Percentiles rank a stretch among this genome's conserved stretches.
Conservation (phyloP, 2,113 vertebrate genomes). For the Larimichthys polyactis region DNA sequence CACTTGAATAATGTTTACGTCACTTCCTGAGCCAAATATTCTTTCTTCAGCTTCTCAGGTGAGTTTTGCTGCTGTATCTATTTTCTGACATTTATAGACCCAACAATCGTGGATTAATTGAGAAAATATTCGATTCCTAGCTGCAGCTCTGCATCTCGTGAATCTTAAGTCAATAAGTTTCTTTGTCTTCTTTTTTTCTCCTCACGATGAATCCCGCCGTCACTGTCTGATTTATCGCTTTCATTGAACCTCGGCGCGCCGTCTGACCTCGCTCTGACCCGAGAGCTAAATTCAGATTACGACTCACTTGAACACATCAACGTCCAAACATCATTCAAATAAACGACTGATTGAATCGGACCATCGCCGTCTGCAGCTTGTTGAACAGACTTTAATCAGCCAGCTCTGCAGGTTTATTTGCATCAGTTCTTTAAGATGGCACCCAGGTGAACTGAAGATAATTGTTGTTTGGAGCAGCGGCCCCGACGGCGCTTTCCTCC, state of each 20-base stretch:
- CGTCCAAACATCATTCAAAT: constrained; percentile 42
- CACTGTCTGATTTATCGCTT: not conserved
- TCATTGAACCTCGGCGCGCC: not conserved
- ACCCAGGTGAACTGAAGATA: constrained; percentile 73
- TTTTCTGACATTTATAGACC: not conserved
- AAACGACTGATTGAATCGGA: constrained; percentile 53
- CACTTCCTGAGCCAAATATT: not conserved
- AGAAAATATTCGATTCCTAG: not conserved
- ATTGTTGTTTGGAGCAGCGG: constrained; percentile 72
- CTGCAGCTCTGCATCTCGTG: not conserved
- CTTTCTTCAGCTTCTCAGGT: not conserved
- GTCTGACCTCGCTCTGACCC: constrained; percentile 47
- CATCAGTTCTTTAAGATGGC: constrained; percentile 73
- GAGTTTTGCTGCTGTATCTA: not conserved
- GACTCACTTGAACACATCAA: constrained; percentile 13
- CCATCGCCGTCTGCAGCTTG: constrained; percentile 46
- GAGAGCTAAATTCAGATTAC: constrained; percentile 18
- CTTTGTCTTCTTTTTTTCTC: constrained; percentile 4
- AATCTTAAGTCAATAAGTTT: not conserved
- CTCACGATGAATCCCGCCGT: not conserved
- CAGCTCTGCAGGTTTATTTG: constrained; percentile 73
- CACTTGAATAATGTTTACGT: too few relatives aligned
- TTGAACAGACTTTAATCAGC: constrained; percentile 78
- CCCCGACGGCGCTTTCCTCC: constrained; percentile 39
- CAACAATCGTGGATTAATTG: too few relatives aligned